These are phyloP conservation scores for Hirtodrosophila duncani DNA, from an alignment of 2,888 invertebrate genomes.

Conservation along the genomic window DNA sequence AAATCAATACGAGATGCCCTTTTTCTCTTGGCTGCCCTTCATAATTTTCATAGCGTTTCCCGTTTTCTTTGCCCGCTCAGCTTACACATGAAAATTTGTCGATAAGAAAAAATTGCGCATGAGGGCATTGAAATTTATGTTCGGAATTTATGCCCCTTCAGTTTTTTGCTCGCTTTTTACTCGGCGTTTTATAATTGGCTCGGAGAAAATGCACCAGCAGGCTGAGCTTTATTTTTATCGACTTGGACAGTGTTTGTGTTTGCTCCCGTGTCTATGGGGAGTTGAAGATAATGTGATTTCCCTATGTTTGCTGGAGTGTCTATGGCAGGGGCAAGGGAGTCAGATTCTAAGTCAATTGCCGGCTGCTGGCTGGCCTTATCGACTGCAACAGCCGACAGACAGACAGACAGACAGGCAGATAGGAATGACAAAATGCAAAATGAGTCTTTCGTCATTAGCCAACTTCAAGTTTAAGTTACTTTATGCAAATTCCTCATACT, in stretches of 20 bases:
- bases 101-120: constrained; percentile 61
- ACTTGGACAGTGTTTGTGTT: constrained; percentile 26
- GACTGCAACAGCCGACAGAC: constrained; percentile 1
- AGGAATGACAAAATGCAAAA: constrained; percentile 8
- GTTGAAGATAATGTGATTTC: constrained; percentile 51
- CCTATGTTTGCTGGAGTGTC: constrained; percentile 13
- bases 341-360: constrained; percentile 22
- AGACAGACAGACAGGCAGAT: neutral
- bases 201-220: constrained; percentile 36
- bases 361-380: constrained; percentile 2
- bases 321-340: constrained; percentile 11
- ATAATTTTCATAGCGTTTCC: constrained; percentile 59
- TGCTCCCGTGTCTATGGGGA: constrained; percentile 18
- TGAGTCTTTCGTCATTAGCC: constrained; percentile 32
- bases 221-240: no score
- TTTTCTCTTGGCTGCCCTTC: constrained; percentile 22
- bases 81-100: constrained; percentile 46
- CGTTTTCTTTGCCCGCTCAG: constrained; percentile 19
- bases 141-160: constrained; percentile 51
- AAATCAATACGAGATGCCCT: constrained; percentile 52
- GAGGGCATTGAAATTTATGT: constrained; percentile 60
- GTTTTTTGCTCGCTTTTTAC: neutral
- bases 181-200: constrained; percentile 51
- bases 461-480: constrained; percentile 43
- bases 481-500: constrained; percentile 61